Evolutionary conservation across 1,140 invertebrate species (phyloP).

Genomic region (Polypedilum vanderplanki): DNA sequence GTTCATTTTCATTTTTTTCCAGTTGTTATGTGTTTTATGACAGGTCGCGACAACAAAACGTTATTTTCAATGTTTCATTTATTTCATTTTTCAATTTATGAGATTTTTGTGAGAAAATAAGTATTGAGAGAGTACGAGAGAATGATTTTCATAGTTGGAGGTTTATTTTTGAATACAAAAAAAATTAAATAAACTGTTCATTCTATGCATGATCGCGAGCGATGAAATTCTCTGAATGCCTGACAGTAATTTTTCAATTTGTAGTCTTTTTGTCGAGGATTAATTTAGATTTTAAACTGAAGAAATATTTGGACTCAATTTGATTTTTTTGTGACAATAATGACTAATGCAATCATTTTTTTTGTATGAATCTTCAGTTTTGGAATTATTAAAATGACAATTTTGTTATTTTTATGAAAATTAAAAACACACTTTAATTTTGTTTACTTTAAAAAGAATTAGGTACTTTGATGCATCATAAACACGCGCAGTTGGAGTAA

Average conservation of each 20-base stretch:
- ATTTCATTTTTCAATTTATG: not conserved
- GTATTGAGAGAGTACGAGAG: not conserved
- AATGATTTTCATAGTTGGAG: conserved; percentile 7
- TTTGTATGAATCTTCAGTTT: too few relatives aligned
- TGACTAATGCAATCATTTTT: too few relatives aligned
- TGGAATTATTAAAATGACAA: too few relatives aligned
- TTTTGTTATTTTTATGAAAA: too few relatives aligned
- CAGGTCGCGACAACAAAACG: not conserved
- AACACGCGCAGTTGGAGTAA: too few relatives aligned
- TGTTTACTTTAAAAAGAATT: too few relatives aligned
- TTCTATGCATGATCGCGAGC: too few relatives aligned
- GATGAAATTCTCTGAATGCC: not conserved
- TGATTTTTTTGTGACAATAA: too few relatives aligned
- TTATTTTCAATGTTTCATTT: conserved; percentile 20
- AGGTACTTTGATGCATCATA: too few relatives aligned
- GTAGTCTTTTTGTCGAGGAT: not conserved
- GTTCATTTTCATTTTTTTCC: not conserved
- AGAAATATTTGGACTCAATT: too few relatives aligned
- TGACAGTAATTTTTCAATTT: conserved; percentile 7
- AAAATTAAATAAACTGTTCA: too few relatives aligned
- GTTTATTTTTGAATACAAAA: not conserved
- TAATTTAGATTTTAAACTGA: not conserved
- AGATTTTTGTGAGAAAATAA: not conserved
- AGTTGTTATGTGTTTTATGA: conserved; percentile 19
- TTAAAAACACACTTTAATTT: too few relatives aligned